Conservation (phyloP, 2,888 invertebrate species). For the Conus canariensis region DNA sequence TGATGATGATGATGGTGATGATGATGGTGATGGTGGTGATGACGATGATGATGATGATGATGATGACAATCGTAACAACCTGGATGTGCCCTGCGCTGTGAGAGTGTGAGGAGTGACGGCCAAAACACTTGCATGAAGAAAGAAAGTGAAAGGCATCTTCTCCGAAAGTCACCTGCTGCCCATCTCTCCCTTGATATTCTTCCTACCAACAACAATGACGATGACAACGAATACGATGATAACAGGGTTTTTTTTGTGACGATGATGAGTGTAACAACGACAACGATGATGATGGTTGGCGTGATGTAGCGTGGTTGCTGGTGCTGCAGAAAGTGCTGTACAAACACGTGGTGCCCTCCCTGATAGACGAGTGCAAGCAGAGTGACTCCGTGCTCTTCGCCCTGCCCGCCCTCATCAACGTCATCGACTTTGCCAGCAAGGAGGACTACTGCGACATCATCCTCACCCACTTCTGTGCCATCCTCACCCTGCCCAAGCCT, state of each 20-base stretch:
- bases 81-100: too few species aligned
- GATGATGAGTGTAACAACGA: too few species aligned
- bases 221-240: not conserved
- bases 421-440: slow-evolving; percentile 68
- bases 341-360: slow-evolving; percentile 94
- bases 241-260: too few species aligned
- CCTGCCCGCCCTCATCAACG: slow-evolving; percentile 68
- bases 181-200: too few species aligned
- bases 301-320: not conserved
- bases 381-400: slow-evolving; percentile 91
- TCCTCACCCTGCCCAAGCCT: slow-evolving; percentile 78
- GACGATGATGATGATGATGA: not conserved
- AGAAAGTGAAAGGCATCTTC: too few species aligned
- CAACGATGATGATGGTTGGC: too few species aligned
- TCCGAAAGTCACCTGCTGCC: too few species aligned
- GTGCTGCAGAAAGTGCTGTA: slow-evolving; percentile 92
- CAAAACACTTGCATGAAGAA: too few species aligned
- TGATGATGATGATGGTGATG: not conserved
- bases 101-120: too few species aligned
- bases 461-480: slow-evolving; percentile 84
- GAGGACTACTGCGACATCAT: slow-evolving; percentile 82
- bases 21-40: not conserved
- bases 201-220: not conserved
- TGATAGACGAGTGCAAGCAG: slow-evolving; percentile 90
- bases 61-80: not conserved